Evolutionary conservation across 2,888 invertebrate genomes (phyloP).

Genomic region (Mythimna impura): DNA sequence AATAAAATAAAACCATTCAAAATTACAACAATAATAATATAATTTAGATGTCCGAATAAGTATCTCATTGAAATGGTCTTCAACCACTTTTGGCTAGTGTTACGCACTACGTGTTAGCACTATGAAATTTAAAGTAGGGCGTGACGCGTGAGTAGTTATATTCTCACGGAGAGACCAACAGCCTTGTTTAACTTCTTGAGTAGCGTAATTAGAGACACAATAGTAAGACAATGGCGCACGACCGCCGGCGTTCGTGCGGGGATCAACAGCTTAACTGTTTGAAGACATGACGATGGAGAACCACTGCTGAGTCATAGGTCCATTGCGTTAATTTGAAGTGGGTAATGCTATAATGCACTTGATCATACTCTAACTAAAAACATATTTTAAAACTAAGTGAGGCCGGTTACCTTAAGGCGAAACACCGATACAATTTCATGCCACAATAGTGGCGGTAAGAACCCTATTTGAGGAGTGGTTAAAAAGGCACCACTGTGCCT

Average conservation of each 20-base stretch:
- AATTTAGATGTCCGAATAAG: conserved; percentile 36
- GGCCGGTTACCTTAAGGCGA: no score
- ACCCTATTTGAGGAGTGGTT: no score
- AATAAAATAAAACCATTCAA: no score
- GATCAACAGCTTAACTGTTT: no score
- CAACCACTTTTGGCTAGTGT: conserved; percentile 57
- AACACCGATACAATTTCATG: no score
- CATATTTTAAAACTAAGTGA: neutral
- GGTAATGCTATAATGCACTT: neutral
- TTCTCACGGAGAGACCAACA: conserved; percentile 77
- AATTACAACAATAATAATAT: neutral
- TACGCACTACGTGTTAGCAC: conserved; percentile 74
- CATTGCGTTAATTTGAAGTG: neutral
- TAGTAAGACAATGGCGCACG: no score
- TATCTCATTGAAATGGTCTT: conserved; percentile 45
- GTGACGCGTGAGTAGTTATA: conserved; percentile 67
- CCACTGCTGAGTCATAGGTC: conserved; percentile 64
- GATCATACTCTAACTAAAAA: neutral
- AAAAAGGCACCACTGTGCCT: no score
- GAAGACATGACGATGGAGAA: conserved; percentile 61
- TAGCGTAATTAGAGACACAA: no score
- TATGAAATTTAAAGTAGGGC: conserved; percentile 79
- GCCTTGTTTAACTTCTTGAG: conserved; percentile 70
- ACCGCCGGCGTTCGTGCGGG: no score
- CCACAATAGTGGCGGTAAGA: no score